A percentile compares a stretch with the other conserved stretches of the same genome.
phyloP scores from a whole-genome alignment of 2,113 vertebrate species.

The Silurus asotus region DNA sequence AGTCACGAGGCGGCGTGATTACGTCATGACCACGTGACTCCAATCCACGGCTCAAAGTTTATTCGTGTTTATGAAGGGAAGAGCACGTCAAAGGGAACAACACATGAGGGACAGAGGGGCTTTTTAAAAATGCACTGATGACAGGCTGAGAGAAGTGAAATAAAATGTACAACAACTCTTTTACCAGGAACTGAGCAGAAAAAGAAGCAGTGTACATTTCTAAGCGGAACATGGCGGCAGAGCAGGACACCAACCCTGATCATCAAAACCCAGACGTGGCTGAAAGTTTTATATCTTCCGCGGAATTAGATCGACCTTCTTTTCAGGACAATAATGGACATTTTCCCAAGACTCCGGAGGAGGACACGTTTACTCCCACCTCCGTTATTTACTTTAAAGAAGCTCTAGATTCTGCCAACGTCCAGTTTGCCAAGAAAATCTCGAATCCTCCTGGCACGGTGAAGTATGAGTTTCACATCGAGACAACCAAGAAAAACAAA shows the following conservation, averaged over 20 bases:
- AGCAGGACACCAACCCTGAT: constrained; percentile 22
- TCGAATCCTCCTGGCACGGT: constrained; percentile 54
- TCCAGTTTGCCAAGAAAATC: constrained; percentile 57
- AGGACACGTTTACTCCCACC: constrained; percentile 72
- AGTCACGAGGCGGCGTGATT: background rate
- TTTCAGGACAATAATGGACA: constrained; percentile 67
- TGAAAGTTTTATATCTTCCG: constrained; percentile 49
- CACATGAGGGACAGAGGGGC: too few species aligned
- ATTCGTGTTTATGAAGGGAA: background rate
- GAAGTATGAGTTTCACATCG: constrained; percentile 70
- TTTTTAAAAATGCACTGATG: background rate
- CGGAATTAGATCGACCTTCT: constrained; percentile 25
- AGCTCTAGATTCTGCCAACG: constrained; percentile 66
- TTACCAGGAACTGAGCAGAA: background rate
- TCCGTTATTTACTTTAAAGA: constrained; percentile 80
- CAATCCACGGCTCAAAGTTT: background rate
- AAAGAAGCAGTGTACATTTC: too few species aligned
- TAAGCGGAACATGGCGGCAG: constrained; percentile 55
- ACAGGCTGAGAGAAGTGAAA: background rate
- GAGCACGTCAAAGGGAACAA: too few species aligned
- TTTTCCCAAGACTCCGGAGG: constrained; percentile 66
- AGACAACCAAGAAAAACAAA: constrained; percentile 66
- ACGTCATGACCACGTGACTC: background rate
- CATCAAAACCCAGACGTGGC: constrained; percentile 28
- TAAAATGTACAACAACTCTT: background rate